These are phyloP conservation scores for Lepidothrix coronata DNA, from an alignment of 2,113 vertebrate species.

Conservation along the genomic window DNA sequence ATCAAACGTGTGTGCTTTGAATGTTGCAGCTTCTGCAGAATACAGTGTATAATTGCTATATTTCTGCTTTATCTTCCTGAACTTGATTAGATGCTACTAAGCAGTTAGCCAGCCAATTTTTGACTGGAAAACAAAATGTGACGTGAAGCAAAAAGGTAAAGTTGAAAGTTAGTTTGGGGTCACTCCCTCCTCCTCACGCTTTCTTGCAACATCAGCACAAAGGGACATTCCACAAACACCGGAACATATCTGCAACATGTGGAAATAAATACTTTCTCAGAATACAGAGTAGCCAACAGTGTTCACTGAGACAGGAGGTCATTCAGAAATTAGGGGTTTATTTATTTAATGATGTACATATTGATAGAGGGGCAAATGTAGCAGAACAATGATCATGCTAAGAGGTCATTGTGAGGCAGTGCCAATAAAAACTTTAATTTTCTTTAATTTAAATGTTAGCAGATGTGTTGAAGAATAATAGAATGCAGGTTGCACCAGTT, in stretches of 20 bases:
- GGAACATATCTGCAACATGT: neutral
- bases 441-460: neutral
- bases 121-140: neutral
- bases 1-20: neutral
- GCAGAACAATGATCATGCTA: neutral
- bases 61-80: neutral
- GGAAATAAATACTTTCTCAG: neutral
- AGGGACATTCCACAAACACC: neutral
- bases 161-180: neutral
- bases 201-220: neutral
- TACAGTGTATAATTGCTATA: neutral
- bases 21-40: neutral
- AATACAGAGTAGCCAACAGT: neutral
- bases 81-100: neutral
- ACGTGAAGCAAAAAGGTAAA: neutral
- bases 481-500: neutral
- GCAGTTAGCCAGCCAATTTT: neutral
- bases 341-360: neutral
- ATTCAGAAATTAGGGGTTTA: neutral
- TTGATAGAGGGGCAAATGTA: neutral
- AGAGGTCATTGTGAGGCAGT: neutral
- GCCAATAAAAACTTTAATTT: neutral
- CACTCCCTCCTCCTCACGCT: neutral
- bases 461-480: neutral
- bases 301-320: neutral